Percentiles rank a stretch among this genome's conserved stretches.
phyloP scores from a whole-genome alignment of 2,113 vertebrate genomes.

The Cyanoderma ruficeps region DNA sequence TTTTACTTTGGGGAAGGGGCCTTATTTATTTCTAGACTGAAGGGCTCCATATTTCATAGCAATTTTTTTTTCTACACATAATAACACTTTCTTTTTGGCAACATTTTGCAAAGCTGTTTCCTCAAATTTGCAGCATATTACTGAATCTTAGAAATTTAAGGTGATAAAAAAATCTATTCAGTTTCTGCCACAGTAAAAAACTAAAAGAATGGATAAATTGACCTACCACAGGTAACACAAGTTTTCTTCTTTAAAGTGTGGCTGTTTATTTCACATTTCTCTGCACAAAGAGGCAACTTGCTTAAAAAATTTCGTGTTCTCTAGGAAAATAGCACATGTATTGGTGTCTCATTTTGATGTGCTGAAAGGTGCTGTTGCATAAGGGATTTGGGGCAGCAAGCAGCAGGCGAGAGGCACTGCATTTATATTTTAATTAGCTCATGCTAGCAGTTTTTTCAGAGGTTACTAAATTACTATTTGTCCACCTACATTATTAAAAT shows the following conservation, averaged over 20 bases:
- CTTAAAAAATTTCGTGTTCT: background rate
- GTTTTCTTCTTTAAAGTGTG: background rate
- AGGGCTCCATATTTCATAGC: background rate
- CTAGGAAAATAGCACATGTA: background rate
- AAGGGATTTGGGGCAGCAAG: slow-evolving; percentile 1
- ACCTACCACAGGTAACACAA: background rate
- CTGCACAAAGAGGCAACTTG: background rate
- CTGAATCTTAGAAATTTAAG: background rate
- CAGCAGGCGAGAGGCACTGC: slow-evolving; percentile 5
- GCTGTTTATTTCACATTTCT: background rate
- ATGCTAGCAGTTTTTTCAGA: slow-evolving; percentile 24
- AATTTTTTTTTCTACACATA: background rate
- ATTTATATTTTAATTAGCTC: slow-evolving; percentile 55
- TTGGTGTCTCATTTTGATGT: background rate
- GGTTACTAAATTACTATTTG: slow-evolving; percentile 41
- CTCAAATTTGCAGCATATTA: background rate
- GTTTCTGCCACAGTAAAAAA: background rate
- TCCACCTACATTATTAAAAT: slow-evolving; percentile 48
- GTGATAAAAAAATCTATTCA: background rate
- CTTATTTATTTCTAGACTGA: background rate
- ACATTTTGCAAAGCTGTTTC: background rate
- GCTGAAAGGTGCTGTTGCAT: background rate
- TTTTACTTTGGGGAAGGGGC: background rate
- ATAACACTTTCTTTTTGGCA: background rate
- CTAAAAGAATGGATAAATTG: background rate